Conservation (phyloP, 2,797 vertebrate genomes). For the Acanthopagrus latus region DNA sequence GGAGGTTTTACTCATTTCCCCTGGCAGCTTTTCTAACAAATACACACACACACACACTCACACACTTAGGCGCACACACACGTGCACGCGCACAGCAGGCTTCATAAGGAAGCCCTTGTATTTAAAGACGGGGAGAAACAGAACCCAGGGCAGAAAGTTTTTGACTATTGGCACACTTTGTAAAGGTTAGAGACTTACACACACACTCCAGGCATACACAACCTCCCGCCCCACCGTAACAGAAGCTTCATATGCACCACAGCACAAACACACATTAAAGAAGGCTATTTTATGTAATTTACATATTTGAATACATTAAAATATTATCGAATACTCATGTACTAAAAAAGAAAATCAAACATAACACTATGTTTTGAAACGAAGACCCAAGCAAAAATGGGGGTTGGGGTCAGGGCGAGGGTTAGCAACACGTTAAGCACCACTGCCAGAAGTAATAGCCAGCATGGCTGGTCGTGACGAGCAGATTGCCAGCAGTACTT, state of each 20-base stretch:
- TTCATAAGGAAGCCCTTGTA: slow-evolving; percentile 64
- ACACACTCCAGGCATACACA: slow-evolving; percentile 14
- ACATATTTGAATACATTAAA: no score
- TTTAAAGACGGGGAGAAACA: slow-evolving; percentile 51
- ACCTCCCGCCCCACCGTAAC: slow-evolving; percentile 20
- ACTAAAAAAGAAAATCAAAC: no score
- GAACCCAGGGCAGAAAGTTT: slow-evolving; percentile 51
- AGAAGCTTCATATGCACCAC: slow-evolving; percentile 9
- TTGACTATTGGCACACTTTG: slow-evolving; percentile 41
- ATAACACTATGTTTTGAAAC: no score
- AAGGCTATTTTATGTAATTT: no score
- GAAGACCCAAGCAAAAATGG: no score
- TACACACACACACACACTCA: slow-evolving; percentile 32
- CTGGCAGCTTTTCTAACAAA: slow-evolving; percentile 71
- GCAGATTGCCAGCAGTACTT: no score
- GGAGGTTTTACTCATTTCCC: slow-evolving; percentile 80
- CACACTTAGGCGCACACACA: slow-evolving; percentile 30
- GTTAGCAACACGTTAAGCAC: no score
- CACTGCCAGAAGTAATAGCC: no score
- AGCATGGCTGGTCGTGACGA: no score
- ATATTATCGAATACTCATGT: no score
- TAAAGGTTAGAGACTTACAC: slow-evolving; percentile 16
- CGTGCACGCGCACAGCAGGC: not conserved
- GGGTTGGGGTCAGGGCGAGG: no score
- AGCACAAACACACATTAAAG: not conserved